Base-by-base conservation (phyloP, 92 coral and sea anemone genomes). In the Bergia sp. region DNA sequence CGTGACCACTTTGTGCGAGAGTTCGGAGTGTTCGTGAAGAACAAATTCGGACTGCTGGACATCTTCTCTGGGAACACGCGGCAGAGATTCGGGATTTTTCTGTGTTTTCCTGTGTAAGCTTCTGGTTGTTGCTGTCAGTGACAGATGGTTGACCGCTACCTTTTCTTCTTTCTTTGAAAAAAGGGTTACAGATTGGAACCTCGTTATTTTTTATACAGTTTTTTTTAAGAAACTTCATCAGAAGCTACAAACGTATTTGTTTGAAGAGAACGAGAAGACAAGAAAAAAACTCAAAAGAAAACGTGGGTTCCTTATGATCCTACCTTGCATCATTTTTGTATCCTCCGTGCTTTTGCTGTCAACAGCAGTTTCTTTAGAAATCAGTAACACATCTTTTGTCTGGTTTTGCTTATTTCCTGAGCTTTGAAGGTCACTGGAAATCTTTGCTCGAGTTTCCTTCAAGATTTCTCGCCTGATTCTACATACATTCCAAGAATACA, bases 1-100 rank as follows among this genome's bases (percentile, higher is more conserved):
- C n/a, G 86, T 67, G 50, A 69, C 77, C 21, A 83, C 76, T 71
- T 83, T 83, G 77, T 83, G 77, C 21, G 41, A 39, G 37, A 83
- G 12, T 23, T 83, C 86, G 57, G 37, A 44, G 37, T 83, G 78
- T 42, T 83, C 64, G 43, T 83, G 86, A 37, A 83, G 50, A 44
- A 44, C n/a, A 8, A 37, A 66, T 10, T 83, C 58, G 10, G 73
- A 40, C 18, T 37, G 47, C 0, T 3, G 36, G 37, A 37, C 23
- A 11, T 41, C 49, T 16, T 9, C n/a, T 39, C 29, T 76, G 9
- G 15, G 36, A 36, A 20, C 3, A 15, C 12, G 1, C 11, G 13
- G 1, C 55, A 41, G 77, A 5, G 2, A n/a, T 49, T 44, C n/a
- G 18, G 58, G 21, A n/a, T 44, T 43, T 66, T 66, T 43, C 86